Base-by-base conservation (phyloP, 2,113 vertebrate species). In the Myxocyprinus asiaticus region DNA sequence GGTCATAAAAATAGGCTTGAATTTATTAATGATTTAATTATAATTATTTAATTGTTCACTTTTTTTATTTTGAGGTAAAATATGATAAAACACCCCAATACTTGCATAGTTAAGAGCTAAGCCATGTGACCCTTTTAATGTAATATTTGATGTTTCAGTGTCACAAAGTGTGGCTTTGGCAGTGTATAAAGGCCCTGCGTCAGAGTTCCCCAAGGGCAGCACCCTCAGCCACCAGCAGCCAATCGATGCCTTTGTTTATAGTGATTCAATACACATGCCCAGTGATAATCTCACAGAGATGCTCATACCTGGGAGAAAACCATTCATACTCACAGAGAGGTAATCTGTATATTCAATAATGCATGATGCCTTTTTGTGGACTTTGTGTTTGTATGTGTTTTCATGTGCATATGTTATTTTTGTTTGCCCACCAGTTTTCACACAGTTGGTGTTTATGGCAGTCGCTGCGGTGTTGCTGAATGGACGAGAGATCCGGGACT, bases 191-290 rank as follows among this genome's bases (percentile, higher is more conserved):
- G 91, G 91, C 74, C 87, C 64, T 8, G 82, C 84, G 0, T 74
- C 83, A 17, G 87, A 89, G 76, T 92, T 93, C 77, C 88, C 87
- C 0, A 80, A 83, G 55, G 90, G 87, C 66, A 84, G 88, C 69
- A 44, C 77, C 0, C 85, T 93, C 55, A 93, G 86, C 78, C 87
- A 82, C 69, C 61, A 86, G 6, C 85, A 94, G 84, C 92, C 92
- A 9, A 76, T 93, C 3, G 93, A 93, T 10, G 92, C 93, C 7
- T 93, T 94, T 68, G 92, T 94, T 76, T 93, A 89, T 15, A 85
- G 87, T 2, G 89, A 90, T 51, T 86, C 85, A 14, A 84, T 79
- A 3, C 83, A 81, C 53, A 81, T 68, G 62, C 88, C 91, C 0
- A 92, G 89, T 51, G 76, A 84, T 83, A 91, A 88, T 72, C 89